Evolutionary conservation across 2,888 invertebrate species (phyloP).

Genomic region (Mycalesis mineus): DNA sequence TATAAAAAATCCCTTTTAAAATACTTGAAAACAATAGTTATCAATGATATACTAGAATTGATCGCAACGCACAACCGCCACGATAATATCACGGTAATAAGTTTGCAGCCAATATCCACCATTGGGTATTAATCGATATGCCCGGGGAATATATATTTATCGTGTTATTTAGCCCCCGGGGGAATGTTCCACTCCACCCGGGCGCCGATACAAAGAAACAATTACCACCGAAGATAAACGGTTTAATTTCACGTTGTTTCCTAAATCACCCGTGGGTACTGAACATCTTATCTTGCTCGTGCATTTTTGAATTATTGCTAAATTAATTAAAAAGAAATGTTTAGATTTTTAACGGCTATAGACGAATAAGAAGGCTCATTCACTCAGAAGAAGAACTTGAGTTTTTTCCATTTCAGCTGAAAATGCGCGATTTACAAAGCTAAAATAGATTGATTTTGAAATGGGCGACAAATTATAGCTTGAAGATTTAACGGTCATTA

Average conservation of each 20-base stretch:
- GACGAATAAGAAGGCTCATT: no score
- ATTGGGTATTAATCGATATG: slow-evolving; percentile 46
- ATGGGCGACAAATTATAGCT: no score
- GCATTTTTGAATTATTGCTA: not conserved
- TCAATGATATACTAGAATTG: no score
- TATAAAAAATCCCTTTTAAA: no score
- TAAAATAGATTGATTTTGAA: no score
- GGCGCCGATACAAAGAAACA: slow-evolving; percentile 29
- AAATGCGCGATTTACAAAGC: no score
- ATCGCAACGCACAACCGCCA: slow-evolving; percentile 23
- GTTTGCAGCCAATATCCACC: slow-evolving; percentile 45
- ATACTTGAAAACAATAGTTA: no score
- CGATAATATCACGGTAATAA: slow-evolving; percentile 39
- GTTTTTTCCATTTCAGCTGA: no score
- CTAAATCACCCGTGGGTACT: not conserved
- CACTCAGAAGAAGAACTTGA: no score
- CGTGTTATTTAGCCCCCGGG: slow-evolving; percentile 32
- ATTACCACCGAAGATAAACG: slow-evolving; percentile 21
- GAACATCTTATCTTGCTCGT: not conserved
- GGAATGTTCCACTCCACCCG: slow-evolving; percentile 20
- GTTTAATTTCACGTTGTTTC: slow-evolving; percentile 10
- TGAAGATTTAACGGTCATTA: no score
- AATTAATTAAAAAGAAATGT: no score
- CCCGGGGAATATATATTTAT: slow-evolving; percentile 40
- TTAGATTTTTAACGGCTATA: no score